A percentile compares a stretch with the other conserved stretches of the same genome.
Evolutionary conservation across 1,140 invertebrate species (phyloP).

Genomic region (Conopomorpha cramerella): DNA sequence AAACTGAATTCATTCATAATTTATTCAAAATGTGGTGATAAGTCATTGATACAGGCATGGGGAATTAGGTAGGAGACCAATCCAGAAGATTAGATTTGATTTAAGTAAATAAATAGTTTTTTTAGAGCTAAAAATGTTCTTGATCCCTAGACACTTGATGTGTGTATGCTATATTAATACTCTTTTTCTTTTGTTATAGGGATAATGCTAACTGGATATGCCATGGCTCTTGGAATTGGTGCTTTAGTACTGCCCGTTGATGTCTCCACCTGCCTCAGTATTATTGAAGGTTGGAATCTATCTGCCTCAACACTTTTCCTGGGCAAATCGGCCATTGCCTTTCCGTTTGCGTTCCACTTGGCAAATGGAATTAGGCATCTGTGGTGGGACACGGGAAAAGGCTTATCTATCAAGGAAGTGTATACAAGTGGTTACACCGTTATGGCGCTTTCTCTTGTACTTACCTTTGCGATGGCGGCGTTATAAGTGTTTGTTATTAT

Average conservation of each 20-base stretch:
- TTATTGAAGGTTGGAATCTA: constrained; percentile 61
- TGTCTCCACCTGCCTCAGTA: constrained; percentile 60
- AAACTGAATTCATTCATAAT: too few relatives aligned
- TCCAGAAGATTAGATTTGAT: too few relatives aligned
- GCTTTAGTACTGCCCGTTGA: constrained; percentile 60
- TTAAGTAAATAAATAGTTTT: too few relatives aligned
- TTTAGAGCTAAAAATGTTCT: too few relatives aligned
- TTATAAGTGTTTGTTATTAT: too few relatives aligned
- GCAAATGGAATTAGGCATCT: constrained; percentile 76
- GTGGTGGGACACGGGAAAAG: constrained; percentile 72
- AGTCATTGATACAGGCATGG: too few relatives aligned
- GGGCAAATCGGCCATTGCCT: constrained; percentile 62
- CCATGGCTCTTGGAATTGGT: constrained; percentile 57
- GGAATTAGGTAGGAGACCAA: too few relatives aligned
- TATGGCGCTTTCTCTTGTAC: constrained; percentile 44
- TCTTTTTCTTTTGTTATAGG: constrained; percentile 27
- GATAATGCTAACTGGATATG: constrained; percentile 58
- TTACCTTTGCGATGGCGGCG: constrained; percentile 35
- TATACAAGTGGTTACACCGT: constrained; percentile 72
- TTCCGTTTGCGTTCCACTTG: constrained; percentile 70
- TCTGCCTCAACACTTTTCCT: constrained; percentile 56
- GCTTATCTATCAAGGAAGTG: constrained; percentile 72
- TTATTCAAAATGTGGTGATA: too few relatives aligned
- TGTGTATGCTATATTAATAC: neutral
- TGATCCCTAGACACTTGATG: too few relatives aligned